Evolutionary conservation across 2,888 invertebrate genomes (phyloP), one percentile per base, ranked within the genome.

Genomic region (Ctena decussata): DNA sequence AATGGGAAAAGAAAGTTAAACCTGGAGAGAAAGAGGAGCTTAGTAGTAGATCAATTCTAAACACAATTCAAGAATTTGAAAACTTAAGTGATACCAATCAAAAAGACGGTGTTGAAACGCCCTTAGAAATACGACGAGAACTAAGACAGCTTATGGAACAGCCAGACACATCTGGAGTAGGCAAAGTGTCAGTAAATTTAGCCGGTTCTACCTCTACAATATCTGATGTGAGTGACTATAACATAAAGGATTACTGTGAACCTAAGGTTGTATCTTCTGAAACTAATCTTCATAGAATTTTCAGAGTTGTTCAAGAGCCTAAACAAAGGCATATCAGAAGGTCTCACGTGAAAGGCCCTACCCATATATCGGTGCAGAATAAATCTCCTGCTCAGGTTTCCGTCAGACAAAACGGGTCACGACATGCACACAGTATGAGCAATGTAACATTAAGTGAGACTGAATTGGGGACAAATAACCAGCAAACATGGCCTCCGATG

Each of bases 1-100:
- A 93, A 53, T 94, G 94, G 94, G 94, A 94, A 77, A 92, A 90
- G 44, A 92, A 90, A 69, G 91, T 94, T 89, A 92, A 92, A 35
- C 89, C 91, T 6, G 72, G 88, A 72, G 79, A 86, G 15, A 37
- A 78, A 44, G 87, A 85, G 24, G 71, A 82, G 30, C 37, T 82
- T 80, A 83, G 74, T 57, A 80, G 75, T 77, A 73, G 74, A 79
- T 39, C 70, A 65, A 82, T 85, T 46, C 78, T 93, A 39, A 87
- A 90, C 12, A 88, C 93, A n/a, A 93, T 93, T 46, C 89, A 92
- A 71, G 93, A 93, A 44, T 89, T 82, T 65, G 89, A 89, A 73
- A 70, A 85, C 0, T 86, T 81, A 39, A 85, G 85, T 74, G 88
- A 88, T 41, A 81, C 83, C 72, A 82, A 84, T 37, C 71, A 77